Evolutionary conservation across 1,140 invertebrate species (phyloP).

Genomic region (Brachionus paranguensis): DNA sequence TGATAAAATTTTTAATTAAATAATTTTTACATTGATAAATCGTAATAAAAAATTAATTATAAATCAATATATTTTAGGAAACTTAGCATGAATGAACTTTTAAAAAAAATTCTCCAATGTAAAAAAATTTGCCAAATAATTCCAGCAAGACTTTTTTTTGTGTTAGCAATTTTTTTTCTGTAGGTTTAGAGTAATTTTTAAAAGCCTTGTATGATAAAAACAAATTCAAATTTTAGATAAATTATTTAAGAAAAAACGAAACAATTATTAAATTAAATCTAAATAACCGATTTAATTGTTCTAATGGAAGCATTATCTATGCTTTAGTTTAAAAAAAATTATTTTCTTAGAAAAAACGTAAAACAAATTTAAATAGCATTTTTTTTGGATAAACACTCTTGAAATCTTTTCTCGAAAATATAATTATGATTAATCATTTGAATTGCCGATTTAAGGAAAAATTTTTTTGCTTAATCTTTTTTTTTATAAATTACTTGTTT

Average conservation of each 20-base stretch:
- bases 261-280: background rate
- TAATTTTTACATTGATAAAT: too few species aligned
- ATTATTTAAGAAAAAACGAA: background rate
- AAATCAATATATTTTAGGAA: too few species aligned
- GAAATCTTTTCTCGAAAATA: background rate
- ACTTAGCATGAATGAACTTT: too few species aligned
- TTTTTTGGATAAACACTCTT: too few species aligned
- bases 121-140: too few species aligned
- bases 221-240: background rate
- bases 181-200: too few species aligned
- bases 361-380: background rate
- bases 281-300: background rate
- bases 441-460: background rate
- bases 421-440: background rate
- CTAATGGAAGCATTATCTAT: background rate
- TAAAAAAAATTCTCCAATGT: too few species aligned
- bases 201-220: too few species aligned
- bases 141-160: too few species aligned
- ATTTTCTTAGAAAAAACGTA: background rate
- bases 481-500: background rate
- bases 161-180: too few species aligned
- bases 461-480: background rate
- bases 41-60: too few species aligned
- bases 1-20: too few species aligned
- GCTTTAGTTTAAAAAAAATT: background rate